Percentiles rank a stretch among this genome's conserved stretches.
Conservation (phyloP, 2,113 vertebrate species). For the Passer montanus region DNA sequence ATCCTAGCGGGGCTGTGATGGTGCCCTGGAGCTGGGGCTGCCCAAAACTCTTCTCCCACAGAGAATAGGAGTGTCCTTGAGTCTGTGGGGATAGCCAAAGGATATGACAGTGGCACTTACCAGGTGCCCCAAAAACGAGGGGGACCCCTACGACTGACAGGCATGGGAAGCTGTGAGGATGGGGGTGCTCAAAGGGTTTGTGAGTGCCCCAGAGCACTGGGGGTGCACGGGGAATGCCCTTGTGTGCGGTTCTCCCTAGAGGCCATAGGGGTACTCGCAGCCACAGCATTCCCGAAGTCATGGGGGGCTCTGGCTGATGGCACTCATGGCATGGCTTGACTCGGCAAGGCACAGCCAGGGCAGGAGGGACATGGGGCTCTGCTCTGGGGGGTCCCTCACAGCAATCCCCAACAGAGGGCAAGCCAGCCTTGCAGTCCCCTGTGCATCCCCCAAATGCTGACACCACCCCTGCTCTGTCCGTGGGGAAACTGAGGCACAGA, state of each 20-base stretch:
- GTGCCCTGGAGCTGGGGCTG: background rate
- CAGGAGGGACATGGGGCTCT: background rate
- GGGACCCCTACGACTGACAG: too few relatives aligned
- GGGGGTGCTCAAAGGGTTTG: background rate
- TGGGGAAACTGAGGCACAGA: background rate
- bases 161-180: background rate
- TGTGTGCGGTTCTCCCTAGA: background rate
- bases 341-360: background rate
- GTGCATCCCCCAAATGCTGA: background rate
- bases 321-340: background rate
- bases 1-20: background rate
- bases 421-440: background rate
- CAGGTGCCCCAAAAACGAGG: background rate
- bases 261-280: background rate
- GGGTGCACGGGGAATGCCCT: background rate
- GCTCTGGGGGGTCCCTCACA: rapidly evolving
- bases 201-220: background rate
- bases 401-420: background rate
- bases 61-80: background rate
- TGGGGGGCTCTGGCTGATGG: background rate
- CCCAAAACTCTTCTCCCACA: background rate
- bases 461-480: rapidly evolving
- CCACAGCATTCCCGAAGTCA: rapidly evolving
- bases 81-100: background rate
- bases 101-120: background rate